Percentiles rank a stretch among this genome's conserved stretches.
phyloP scores from a whole-genome alignment of 2,888 invertebrate genomes.

The Philopedon plagiatum region DNA sequence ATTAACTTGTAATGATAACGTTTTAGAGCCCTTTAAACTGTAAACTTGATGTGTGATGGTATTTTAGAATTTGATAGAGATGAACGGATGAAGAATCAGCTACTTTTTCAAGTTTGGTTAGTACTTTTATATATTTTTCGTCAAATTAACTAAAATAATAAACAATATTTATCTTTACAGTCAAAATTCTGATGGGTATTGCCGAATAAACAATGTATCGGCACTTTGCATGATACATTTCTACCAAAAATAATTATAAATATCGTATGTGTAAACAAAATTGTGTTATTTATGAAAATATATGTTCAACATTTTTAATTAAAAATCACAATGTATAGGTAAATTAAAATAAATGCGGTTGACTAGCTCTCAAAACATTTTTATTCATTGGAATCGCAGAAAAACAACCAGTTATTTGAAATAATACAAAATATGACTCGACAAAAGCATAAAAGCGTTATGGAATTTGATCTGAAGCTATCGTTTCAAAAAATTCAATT shows the following conservation, averaged over 20 bases:
- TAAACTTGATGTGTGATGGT: too few species aligned
- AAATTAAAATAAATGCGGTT: conserved; percentile 31
- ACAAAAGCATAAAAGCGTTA: background rate
- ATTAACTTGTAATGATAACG: too few species aligned
- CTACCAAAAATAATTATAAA: conserved; percentile 8
- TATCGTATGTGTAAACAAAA: conserved; percentile 5
- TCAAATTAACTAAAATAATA: conserved; percentile 5
- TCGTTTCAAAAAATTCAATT: conserved; percentile 5
- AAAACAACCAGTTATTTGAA: background rate
- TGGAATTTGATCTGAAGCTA: background rate
- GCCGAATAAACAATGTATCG: background rate
- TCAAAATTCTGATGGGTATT: background rate
- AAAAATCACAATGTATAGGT: conserved; percentile 24
- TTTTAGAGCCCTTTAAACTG: too few species aligned
- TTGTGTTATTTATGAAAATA: conserved; percentile 7
- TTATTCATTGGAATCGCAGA: background rate
- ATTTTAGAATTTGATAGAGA: background rate
- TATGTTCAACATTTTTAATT: conserved; percentile 22
- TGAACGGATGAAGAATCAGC: background rate
- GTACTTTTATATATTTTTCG: background rate
- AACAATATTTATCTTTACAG: conserved; percentile 3
- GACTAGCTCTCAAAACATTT: conserved; percentile 22
- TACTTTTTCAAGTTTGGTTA: too few species aligned
- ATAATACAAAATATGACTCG: background rate
- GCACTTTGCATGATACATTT: background rate